Conservation (phyloP, 2,888 invertebrate species). For the Rhodophaea formosa region DNA sequence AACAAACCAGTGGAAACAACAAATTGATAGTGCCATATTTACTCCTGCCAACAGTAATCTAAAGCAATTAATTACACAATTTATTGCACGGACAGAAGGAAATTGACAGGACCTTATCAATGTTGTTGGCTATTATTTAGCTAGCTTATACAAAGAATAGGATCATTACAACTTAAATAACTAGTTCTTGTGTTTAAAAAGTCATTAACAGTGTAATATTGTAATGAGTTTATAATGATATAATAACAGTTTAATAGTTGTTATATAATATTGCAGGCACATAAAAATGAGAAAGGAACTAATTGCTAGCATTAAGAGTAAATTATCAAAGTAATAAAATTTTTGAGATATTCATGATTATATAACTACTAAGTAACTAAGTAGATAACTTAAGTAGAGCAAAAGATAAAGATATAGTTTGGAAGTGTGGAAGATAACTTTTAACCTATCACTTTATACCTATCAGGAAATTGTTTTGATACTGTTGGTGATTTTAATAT, state of each 20-base stretch:
- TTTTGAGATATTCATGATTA: no score
- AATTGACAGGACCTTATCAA: conserved; percentile 15
- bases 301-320: neutral
- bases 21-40: conserved; percentile 1
- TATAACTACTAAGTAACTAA: neutral
- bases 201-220: neutral
- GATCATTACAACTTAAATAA: neutral
- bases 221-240: neutral
- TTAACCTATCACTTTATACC: neutral
- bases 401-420: neutral
- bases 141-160: neutral
- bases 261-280: neutral
- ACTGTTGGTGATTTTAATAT: no score
- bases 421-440: neutral
- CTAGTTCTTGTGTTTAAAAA: conserved; percentile 4
- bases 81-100: conserved; percentile 18
- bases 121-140: conserved; percentile 19
- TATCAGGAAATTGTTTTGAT: no score
- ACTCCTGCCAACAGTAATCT: conserved; percentile 10
- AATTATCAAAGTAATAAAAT: no score
- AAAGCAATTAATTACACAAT: conserved; percentile 22
- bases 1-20: neutral
- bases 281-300: neutral
- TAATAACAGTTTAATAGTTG: neutral
- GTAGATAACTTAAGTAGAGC: neutral